Conservation (phyloP, 2,888 invertebrate species). For the Lacanobia wlatinum region DNA sequence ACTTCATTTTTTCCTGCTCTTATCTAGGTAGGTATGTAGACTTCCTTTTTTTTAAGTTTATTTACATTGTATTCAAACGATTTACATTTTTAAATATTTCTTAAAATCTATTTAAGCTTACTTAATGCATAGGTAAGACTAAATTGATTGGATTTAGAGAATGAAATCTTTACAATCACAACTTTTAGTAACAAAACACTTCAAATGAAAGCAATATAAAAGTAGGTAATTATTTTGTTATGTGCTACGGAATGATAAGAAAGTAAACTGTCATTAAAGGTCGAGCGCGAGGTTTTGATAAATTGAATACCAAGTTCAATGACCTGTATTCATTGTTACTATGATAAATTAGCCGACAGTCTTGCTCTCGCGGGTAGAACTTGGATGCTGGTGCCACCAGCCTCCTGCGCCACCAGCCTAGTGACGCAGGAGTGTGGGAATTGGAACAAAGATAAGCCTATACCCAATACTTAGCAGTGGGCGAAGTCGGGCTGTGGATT, state of each 20-base stretch:
- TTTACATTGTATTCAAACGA: background rate
- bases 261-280: slow-evolving; percentile 20
- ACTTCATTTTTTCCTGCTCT: background rate
- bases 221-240: slow-evolving; percentile 10
- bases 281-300: slow-evolving; percentile 25
- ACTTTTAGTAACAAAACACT: background rate
- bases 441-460: background rate
- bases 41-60: background rate
- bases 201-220: background rate
- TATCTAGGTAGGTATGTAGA: background rate
- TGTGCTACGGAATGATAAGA: slow-evolving; percentile 30
- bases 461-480: too few species aligned
- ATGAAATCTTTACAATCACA: background rate
- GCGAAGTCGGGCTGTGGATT: too few species aligned
- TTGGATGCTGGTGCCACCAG: too few species aligned
- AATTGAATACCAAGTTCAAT: slow-evolving; percentile 23
- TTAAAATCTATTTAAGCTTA: too few species aligned
- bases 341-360: background rate
- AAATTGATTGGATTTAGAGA: too few species aligned
- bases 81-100: too few species aligned
- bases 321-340: slow-evolving; percentile 12
- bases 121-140: too few species aligned
- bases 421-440: background rate
- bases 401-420: too few species aligned
- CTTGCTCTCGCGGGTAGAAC: background rate